phyloP scores from a whole-genome alignment of 2,888 invertebrate genomes.

The Cantharis rufa region DNA sequence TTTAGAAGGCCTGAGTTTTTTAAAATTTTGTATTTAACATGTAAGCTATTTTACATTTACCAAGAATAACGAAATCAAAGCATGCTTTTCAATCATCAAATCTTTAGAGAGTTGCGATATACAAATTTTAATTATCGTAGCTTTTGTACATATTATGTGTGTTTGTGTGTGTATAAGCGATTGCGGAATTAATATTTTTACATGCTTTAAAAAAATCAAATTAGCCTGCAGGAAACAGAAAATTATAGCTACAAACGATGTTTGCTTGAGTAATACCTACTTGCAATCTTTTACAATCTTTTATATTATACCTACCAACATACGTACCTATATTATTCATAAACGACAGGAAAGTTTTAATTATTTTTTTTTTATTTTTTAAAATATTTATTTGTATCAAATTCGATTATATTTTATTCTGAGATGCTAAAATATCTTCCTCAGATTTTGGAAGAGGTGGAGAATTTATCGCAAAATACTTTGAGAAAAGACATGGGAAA shows the following conservation, averaged over 20 bases:
- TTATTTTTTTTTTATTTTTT: no score
- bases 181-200: background rate
- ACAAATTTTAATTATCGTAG: background rate
- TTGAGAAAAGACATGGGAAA: no score
- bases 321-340: background rate
- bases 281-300: background rate
- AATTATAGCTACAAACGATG: background rate
- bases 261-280: no score
- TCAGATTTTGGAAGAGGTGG: no score
- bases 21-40: background rate
- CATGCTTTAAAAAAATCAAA: background rate
- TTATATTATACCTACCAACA: no score
- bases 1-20: background rate
- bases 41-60: background rate
- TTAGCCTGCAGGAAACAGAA: background rate
- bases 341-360: background rate
- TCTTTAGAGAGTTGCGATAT: background rate
- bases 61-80: background rate
- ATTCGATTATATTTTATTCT: no score
- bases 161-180: background rate
- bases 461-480: no score
- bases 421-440: no score
- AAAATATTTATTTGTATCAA: no score
- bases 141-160: background rate
- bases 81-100: background rate